Conservation (phyloP, 2,113 vertebrate genomes). For the Anhinga rufa region DNA sequence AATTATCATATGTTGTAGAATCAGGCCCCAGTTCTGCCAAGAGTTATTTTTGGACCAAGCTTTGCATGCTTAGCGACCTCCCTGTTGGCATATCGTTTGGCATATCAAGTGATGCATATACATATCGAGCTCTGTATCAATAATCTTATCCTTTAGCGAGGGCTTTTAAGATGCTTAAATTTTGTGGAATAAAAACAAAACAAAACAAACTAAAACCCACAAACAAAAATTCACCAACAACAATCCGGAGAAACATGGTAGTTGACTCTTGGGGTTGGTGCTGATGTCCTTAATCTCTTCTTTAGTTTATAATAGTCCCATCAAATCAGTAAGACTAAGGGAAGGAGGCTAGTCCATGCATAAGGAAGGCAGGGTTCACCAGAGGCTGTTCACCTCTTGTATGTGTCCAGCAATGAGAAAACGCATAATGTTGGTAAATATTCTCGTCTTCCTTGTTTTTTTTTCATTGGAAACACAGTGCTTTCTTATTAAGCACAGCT, state of each 20-base stretch:
- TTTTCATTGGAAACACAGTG: not conserved
- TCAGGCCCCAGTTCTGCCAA: not conserved
- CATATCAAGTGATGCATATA: not conserved
- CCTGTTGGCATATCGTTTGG: not conserved
- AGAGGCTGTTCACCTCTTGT: not conserved
- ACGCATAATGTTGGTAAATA: not conserved
- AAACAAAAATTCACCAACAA: not conserved
- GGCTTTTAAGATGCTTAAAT: not conserved
- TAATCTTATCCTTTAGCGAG: not conserved
- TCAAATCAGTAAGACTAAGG: not conserved
- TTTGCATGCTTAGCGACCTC: not conserved
- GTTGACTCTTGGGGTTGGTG: not conserved
- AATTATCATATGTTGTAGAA: not conserved
- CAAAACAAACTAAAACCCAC: too few relatives aligned
- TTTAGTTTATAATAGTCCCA: not conserved
- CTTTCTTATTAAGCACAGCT: not conserved
- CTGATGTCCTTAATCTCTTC: not conserved
- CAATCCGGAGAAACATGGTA: not conserved
- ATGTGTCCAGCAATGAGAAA: not conserved
- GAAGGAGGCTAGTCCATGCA: not conserved
- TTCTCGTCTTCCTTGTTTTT: not conserved
- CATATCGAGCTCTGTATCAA: not conserved
- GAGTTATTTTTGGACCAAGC: not conserved
- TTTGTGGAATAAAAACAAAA: not conserved
- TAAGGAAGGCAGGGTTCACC: not conserved